Evolutionary conservation across 2,113 vertebrate genomes (phyloP), one percentile per base, ranked within the genome.

Genomic region (Zosterops borbonicus): DNA sequence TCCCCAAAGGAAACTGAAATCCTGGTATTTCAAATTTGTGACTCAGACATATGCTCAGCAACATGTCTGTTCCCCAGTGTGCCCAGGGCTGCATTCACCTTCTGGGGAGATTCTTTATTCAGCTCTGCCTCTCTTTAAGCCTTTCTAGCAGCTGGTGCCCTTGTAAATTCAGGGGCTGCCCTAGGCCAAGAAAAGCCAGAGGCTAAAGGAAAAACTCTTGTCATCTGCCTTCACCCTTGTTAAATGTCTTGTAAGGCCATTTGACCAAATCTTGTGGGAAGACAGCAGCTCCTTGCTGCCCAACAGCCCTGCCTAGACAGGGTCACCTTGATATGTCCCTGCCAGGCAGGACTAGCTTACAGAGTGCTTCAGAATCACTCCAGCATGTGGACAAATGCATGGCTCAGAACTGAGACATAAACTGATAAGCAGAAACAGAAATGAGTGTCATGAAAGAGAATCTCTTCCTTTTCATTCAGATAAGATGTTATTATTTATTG

Each of bases 61-160:
- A 35, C 60, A n/a, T 77, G 27, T 47, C 78, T 88, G 52, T n/a
- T 90, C 55, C 42, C 20, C 47, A 89, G 75, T 8, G 3, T 77
- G 76, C 76, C 80, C 20, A 70, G 37, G 49, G 88, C 80, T 53
- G 60, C 14, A 0, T 70, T 77, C 56, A 44, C 69, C 76, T 94
- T 84, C 95, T 78, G 68, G 76, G 80, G 25, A 93, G 44, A 62
- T 91, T 56, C 42, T 71, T 81, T 86, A 52, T 67, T 89, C 68
- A 76, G 44, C 25, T 92, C n/a, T 86, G 52, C 31, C 33, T 90
- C 77, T 92, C 56, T 96, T 69, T 78, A 83, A 88, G 88, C 37
- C 65, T 86, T 90, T 83, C 71, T 67, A 94, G 60, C 88, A 96
- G 92, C 95, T 96, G 96, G 90, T 93, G 83, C 64, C 88, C 79